phyloP scores from a whole-genome alignment of 2,888 invertebrate genomes.

The Microplitis deprimator region DNA sequence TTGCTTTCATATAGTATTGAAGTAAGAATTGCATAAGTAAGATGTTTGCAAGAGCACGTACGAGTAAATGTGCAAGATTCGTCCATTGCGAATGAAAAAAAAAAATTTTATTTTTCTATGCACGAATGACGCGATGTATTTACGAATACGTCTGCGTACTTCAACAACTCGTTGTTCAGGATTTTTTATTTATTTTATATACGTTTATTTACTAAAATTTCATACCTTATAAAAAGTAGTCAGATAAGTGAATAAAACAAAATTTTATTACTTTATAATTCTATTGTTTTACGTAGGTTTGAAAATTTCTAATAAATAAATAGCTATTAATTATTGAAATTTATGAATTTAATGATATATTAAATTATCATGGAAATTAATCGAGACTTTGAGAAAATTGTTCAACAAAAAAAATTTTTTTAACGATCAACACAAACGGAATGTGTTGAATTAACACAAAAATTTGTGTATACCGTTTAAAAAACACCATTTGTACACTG shows the following conservation, averaged over 20 bases:
- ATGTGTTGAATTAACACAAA: too few relatives aligned
- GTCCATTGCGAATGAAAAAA: conserved; percentile 3
- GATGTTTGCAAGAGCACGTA: background rate
- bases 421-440: too few relatives aligned
- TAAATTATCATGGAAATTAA: too few relatives aligned
- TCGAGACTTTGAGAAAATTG: too few relatives aligned
- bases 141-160: background rate
- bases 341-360: too few relatives aligned
- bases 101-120: conserved; percentile 15
- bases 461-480: too few relatives aligned
- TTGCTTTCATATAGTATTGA: background rate
- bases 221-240: background rate
- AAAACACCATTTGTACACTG: too few relatives aligned
- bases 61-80: conserved; percentile 6
- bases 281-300: too few relatives aligned
- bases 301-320: too few relatives aligned
- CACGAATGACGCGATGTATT: conserved; percentile 2
- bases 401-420: too few relatives aligned
- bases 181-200: background rate
- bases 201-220: background rate
- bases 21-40: background rate
- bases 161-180: background rate
- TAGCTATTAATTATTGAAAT: too few relatives aligned
- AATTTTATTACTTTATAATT: too few relatives aligned
- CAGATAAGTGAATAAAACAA: background rate